phyloP scores from a whole-genome alignment of 2,797 vertebrate genomes.

The Lepidocolaptes lacrymiger region DNA sequence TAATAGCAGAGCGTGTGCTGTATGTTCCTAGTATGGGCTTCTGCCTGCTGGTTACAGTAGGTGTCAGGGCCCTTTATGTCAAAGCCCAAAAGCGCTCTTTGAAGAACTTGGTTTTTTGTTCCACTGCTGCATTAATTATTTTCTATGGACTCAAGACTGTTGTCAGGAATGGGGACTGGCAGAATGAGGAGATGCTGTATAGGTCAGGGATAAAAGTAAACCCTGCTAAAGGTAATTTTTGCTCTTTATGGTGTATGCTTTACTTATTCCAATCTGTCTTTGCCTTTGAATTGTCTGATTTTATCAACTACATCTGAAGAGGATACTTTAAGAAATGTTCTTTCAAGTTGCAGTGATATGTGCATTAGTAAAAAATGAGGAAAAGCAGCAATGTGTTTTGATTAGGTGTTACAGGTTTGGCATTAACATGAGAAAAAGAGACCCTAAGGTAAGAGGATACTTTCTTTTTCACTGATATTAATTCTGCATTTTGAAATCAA shows the following conservation, averaged over 20 bases:
- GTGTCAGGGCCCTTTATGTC: slow-evolving; percentile 88
- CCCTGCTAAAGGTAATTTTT: slow-evolving; percentile 94
- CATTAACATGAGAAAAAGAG: neutral
- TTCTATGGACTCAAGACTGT: slow-evolving; percentile 93
- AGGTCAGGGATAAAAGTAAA: slow-evolving; percentile 98
- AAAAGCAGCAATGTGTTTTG: neutral
- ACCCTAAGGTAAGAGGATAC: neutral
- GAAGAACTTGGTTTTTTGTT: slow-evolving; percentile 88
- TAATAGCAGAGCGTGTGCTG: slow-evolving; percentile 96
- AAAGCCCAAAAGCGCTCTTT: slow-evolving; percentile 84
- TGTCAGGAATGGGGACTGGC: slow-evolving; percentile 95
- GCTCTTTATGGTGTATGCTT: slow-evolving; percentile 32
- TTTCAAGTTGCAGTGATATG: neutral
- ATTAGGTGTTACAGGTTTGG: slow-evolving; percentile 5
- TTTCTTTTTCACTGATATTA: neutral
- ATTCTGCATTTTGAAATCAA: neutral
- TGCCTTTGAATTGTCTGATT: slow-evolving; percentile 1
- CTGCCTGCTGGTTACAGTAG: slow-evolving; percentile 93
- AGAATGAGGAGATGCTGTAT: slow-evolving; percentile 98
- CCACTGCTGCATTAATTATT: slow-evolving; percentile 86
- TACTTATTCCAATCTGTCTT: neutral
- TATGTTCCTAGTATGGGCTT: slow-evolving; percentile 99
- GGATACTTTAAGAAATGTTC: neutral
- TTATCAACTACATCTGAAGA: neutral
- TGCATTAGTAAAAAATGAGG: neutral